Conservation (phyloP, 2,797 vertebrate genomes). For the Tapirus indicus region DNA sequence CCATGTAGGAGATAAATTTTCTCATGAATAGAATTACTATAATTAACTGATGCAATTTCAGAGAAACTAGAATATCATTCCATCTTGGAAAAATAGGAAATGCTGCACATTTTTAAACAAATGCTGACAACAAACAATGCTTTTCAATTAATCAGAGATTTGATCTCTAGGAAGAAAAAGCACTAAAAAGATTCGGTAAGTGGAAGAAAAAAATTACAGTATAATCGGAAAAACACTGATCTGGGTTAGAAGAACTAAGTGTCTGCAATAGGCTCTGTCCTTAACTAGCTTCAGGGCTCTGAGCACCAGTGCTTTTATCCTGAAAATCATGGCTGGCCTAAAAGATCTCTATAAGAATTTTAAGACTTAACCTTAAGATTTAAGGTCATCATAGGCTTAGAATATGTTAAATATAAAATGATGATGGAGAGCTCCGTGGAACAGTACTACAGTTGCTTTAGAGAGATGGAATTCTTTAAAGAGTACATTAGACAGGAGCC, state of each 20-base stretch:
- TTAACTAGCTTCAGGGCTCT: background rate
- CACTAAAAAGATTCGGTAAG: background rate
- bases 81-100: slow-evolving; percentile 5
- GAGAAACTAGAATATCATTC: slow-evolving; percentile 33
- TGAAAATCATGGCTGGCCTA: background rate
- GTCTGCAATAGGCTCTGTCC: background rate
- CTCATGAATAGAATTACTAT: slow-evolving; percentile 41
- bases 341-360: background rate
- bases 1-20: slow-evolving; percentile 15
- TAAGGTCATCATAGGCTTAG: background rate
- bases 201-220: background rate
- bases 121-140: background rate
- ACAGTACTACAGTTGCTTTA: background rate
- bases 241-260: background rate
- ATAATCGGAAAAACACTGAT: background rate
- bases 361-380: background rate
- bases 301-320: background rate
- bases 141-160: background rate
- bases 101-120: background rate
- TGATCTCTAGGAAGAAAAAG: slow-evolving; percentile 29
- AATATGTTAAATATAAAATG: background rate
- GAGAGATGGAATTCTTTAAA: background rate
- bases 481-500: background rate
- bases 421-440: background rate
- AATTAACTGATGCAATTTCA: slow-evolving; percentile 31